phyloP scores from a whole-genome alignment of 2,113 vertebrate species.

The Asarcornis scutulata region DNA sequence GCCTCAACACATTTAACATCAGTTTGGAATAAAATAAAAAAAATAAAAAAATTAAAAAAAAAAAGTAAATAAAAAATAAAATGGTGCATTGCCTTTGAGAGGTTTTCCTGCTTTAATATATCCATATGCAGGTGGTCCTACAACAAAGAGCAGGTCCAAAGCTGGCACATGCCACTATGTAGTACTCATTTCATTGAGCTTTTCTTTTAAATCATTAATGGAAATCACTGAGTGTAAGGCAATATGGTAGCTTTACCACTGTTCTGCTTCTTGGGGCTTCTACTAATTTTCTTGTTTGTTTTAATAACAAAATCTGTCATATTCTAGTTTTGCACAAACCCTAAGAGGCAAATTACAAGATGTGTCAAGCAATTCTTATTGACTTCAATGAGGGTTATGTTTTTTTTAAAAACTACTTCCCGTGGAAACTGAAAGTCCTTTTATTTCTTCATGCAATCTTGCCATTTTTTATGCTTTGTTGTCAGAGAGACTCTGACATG shows the following conservation, averaged over 20 bases:
- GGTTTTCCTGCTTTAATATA: background rate
- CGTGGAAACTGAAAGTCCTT: background rate
- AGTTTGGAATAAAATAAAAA: background rate
- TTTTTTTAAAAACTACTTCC: background rate
- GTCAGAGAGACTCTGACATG: background rate
- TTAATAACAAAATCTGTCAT: background rate
- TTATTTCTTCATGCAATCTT: background rate
- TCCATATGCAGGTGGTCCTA: background rate
- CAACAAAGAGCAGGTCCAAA: background rate
- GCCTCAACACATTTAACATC: background rate
- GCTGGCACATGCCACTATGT: background rate
- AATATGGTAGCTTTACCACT: background rate
- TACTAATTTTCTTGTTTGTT: conserved; percentile 26
- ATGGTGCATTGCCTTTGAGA: background rate
- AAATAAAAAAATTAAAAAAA: no score
- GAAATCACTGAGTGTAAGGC: background rate
- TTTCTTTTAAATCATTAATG: conserved; percentile 5
- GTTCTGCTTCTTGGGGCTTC: background rate
- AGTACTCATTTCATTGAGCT: background rate
- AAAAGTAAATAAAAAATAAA: background rate
- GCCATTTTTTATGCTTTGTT: background rate
- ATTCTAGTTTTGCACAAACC: background rate
- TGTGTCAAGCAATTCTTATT: background rate
- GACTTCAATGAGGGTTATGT: background rate
- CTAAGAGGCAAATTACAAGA: conserved; percentile 1